Evolutionary conservation across 1,140 invertebrate genomes (phyloP).

Genomic region (Drosophila kurseongensis): DNA sequence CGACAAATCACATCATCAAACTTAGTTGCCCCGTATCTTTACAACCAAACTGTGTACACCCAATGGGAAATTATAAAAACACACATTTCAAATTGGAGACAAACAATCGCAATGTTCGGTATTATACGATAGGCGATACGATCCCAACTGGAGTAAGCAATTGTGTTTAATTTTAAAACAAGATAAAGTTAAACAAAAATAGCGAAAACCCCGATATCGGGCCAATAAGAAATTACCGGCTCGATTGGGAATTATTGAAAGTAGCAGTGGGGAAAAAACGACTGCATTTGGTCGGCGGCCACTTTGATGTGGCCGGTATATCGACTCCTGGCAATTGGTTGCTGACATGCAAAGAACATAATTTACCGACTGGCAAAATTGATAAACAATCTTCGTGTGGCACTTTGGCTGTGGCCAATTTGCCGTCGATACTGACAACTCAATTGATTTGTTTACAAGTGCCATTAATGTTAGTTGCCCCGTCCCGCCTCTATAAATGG

Average conservation of each 20-base stretch:
- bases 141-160: conserved; percentile 39
- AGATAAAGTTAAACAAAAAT: conserved; percentile 61
- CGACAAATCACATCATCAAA: conserved; percentile 40
- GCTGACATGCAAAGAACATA: conserved; percentile 83
- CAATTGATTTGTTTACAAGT: conserved; percentile 79
- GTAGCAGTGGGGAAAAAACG: conserved; percentile 5
- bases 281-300: conserved; percentile 56
- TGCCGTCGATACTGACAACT: conserved; percentile 65
- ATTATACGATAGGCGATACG: conserved; percentile 37
- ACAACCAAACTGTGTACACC: conserved; percentile 21
- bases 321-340: conserved; percentile 67
- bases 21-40: conserved; percentile 23
- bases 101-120: conserved; percentile 48
- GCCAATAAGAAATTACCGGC: conserved; percentile 58
- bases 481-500: neutral
- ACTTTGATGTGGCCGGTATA: conserved; percentile 48
- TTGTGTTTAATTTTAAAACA: conserved; percentile 78
- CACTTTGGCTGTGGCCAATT: conserved; percentile 70
- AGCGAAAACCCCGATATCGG: conserved; percentile 44
- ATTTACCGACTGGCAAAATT: conserved; percentile 63
- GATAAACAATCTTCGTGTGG: conserved; percentile 74
- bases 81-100: conserved; percentile 42
- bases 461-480: conserved; percentile 69
- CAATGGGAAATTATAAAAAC: conserved; percentile 46
- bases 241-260: conserved; percentile 66